These are phyloP conservation scores for Sinocyclocheilus anshuiensis DNA, from an alignment of 2,113 vertebrate genomes.

Conservation along the genomic window DNA sequence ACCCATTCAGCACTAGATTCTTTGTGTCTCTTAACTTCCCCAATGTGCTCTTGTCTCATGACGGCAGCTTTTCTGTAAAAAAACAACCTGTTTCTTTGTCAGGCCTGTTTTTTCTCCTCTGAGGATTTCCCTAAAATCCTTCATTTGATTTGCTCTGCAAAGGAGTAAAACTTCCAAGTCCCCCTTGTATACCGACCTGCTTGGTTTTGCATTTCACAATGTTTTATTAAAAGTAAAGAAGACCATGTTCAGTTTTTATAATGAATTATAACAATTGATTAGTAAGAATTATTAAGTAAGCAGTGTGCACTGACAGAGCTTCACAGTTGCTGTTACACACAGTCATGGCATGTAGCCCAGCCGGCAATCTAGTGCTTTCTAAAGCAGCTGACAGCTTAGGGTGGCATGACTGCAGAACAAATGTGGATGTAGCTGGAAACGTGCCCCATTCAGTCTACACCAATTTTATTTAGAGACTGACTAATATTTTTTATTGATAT, in stretches of 20 bases:
- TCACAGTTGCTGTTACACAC: not conserved
- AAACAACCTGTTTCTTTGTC: not conserved
- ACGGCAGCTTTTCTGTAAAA: not conserved
- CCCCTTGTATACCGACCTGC: not conserved
- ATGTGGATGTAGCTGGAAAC: not conserved
- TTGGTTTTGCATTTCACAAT: not conserved
- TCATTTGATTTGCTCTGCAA: not conserved
- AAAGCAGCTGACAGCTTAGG: slow-evolving; percentile 12
- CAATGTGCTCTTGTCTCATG: slow-evolving; percentile 9
- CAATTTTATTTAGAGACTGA: not conserved
- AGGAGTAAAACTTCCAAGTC: not conserved
- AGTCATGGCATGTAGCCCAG: slow-evolving; percentile 13
- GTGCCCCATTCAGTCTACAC: too few relatives aligned
- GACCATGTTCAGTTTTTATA: not conserved
- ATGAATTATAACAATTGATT: not conserved
- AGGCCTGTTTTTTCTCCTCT: not conserved
- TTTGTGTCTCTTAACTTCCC: slow-evolving; percentile 7
- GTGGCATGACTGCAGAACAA: not conserved
- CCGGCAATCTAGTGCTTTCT: slow-evolving; percentile 19
- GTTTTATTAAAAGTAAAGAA: not conserved
- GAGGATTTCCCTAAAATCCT: not conserved
- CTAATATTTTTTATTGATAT: not conserved
- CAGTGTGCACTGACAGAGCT: not conserved
- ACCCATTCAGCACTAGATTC: not conserved
- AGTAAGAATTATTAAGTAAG: not conserved